A percentile compares a stretch with the other conserved stretches of the same genome.
Conservation (phyloP, 2,888 invertebrate genomes). For the Zygothrica quintamaculata region DNA sequence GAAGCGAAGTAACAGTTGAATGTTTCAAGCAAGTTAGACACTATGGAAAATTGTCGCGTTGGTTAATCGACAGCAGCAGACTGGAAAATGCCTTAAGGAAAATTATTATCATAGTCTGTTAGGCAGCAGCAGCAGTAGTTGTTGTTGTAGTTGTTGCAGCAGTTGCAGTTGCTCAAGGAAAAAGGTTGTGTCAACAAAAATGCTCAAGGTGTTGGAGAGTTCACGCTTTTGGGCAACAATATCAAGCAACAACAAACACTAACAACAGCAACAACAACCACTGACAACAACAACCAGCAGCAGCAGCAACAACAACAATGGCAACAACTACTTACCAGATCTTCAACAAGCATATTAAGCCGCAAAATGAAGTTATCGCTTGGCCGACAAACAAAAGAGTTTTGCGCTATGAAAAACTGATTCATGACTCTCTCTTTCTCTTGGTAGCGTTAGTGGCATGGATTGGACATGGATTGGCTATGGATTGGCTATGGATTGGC, state of each 20-base stretch:
- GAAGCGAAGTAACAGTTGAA: no score
- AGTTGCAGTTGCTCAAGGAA: slow-evolving; percentile 54
- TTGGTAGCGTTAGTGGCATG: not conserved
- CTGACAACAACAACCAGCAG: no score
- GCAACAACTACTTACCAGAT: slow-evolving; percentile 73
- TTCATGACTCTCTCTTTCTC: slow-evolving; percentile 63
- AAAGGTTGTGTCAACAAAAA: slow-evolving; percentile 76
- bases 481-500: not conserved
- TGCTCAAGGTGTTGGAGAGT: slow-evolving; percentile 78
- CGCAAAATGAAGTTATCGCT: slow-evolving; percentile 79
- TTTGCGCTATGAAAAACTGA: slow-evolving; percentile 79
- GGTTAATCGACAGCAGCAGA: slow-evolving; percentile 74
- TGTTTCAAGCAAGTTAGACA: no score
- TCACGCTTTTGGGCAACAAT: slow-evolving; percentile 75
- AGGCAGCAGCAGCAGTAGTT: not conserved
- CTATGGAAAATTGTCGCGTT: slow-evolving; percentile 79
- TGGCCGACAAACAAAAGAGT: slow-evolving; percentile 70
- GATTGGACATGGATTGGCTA: slow-evolving; percentile 3
- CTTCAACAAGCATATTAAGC: slow-evolving; percentile 80
- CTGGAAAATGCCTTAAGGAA: slow-evolving; percentile 59
- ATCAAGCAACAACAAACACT: slow-evolving; percentile 35
- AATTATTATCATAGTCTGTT: slow-evolving; percentile 72
- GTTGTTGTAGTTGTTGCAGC: not conserved
- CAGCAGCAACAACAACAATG: slow-evolving; percentile 45
- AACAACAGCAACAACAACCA: slow-evolving; percentile 23